Percentiles rank a stretch among this genome's conserved stretches.
These are phyloP conservation scores for Ectropis crepuscularia DNA, from an alignment of 2,888 invertebrate species.

Conservation along the genomic window DNA sequence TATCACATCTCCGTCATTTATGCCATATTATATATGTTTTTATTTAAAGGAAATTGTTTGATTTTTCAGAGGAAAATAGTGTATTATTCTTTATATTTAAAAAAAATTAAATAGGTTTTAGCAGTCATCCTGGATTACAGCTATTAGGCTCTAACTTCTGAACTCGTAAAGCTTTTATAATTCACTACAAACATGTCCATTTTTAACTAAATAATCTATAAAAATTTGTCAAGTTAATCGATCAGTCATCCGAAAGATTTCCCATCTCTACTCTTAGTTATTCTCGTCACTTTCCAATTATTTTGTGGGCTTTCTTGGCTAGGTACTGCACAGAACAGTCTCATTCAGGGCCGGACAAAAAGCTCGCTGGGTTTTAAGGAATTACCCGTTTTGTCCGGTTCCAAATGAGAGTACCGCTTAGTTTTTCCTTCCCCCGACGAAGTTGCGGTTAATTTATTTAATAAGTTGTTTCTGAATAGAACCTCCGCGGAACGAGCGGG, in stretches of 20 bases:
- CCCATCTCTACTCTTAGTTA: slow-evolving; percentile 55
- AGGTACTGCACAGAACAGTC: slow-evolving; percentile 58
- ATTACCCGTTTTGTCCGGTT: slow-evolving; percentile 73
- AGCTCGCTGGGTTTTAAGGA: slow-evolving; percentile 72
- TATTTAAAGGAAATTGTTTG: too few species aligned
- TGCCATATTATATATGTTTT: too few species aligned
- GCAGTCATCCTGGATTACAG: too few species aligned
- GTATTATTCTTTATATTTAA: too few species aligned
- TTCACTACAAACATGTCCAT: too few species aligned
- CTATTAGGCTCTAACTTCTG: too few species aligned
- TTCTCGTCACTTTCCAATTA: slow-evolving; percentile 82
- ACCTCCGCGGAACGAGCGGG: slow-evolving; percentile 58
- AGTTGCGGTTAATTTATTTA: slow-evolving; percentile 83
- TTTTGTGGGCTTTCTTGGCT: slow-evolving; percentile 79
- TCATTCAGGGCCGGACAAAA: slow-evolving; percentile 71
- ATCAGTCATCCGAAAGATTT: slow-evolving; percentile 32
- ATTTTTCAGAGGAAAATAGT: too few species aligned
- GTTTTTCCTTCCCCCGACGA: slow-evolving; percentile 75
- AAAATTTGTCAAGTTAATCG: too few species aligned
- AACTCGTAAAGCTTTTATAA: too few species aligned
- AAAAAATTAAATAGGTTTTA: too few species aligned
- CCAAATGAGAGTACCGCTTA: slow-evolving; percentile 57
- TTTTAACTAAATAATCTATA: too few species aligned
- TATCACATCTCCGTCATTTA: too few species aligned
- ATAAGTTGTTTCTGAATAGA: slow-evolving; percentile 82